Evolutionary conservation across 2,888 invertebrate species (phyloP), one percentile per base, ranked within the genome.

Genomic region (Nebria salina): DNA sequence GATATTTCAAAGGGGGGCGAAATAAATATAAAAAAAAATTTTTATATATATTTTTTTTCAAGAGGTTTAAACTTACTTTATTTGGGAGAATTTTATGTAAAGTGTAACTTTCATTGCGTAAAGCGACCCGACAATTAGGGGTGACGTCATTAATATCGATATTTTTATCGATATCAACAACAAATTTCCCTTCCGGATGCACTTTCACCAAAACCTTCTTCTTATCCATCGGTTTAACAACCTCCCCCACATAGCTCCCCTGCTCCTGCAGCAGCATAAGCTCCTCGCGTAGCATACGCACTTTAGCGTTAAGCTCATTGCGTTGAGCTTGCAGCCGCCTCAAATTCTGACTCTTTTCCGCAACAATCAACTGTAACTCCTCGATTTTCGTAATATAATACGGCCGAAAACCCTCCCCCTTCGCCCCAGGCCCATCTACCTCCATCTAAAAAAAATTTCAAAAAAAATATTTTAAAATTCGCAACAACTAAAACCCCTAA

Each of bases 151-250:
- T 97, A 83, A 99, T 98, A 86, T 99, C 99, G 85, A 99, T 99
- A 87, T 98, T 98, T 88, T 99, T 99, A 88, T 99, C 99, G 83
- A 99, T 92, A 89, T 99, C 99, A 34, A 99, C 99, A 0, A 99
- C 99, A 90, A 99, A 99, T 91, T 99, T 99, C 83, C 99, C 99
- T 90, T 99, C 99, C 0, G 99, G 99, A 88, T 99, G 99, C 0
- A 99, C 98, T 91, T 99, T 99, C 0, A 99, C 99, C 0, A 99
- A 92, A 0, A 99, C 99, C 89, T 99, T 99, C 90, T 99, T 99
- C 89, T 99, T 99, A 89, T 99, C 99, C 99, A 99, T 99, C 0
- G 98, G 98, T 88, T 99, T 99, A 0, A 99, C 98, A 4, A 99
- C 99, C 90, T 99, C 99, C 9, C 99, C 99, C 2, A 99, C 99